Conservation (phyloP, 2,797 vertebrate species). For the Bradypodion pumilum region DNA sequence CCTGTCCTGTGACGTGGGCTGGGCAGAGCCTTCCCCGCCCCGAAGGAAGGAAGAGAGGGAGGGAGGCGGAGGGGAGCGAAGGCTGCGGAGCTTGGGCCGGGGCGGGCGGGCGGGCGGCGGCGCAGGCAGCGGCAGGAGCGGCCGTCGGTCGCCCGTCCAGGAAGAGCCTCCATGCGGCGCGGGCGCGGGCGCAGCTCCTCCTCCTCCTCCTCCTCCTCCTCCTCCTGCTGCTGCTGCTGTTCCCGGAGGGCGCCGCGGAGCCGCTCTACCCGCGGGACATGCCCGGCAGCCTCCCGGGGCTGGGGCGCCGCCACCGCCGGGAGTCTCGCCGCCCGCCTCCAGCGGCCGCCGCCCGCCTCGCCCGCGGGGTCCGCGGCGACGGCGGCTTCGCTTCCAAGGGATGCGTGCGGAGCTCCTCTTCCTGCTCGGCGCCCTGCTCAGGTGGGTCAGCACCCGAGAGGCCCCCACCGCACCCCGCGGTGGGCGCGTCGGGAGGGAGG, state of each 20-base stretch:
- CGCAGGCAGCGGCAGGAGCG: background rate
- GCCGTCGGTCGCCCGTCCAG: conserved; percentile 3
- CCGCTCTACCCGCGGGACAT: conserved; percentile 9
- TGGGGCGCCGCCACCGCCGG: conserved; percentile 6
- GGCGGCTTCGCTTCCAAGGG: conserved; percentile 50
- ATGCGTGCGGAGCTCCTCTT: conserved; percentile 65
- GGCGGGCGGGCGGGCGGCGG: background rate
- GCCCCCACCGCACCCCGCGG: too few relatives aligned
- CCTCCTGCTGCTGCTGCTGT: too few relatives aligned
- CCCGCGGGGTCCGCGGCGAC: conserved; percentile 54
- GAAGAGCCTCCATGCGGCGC: conserved; percentile 9
- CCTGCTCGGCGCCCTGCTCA: conserved; percentile 68
- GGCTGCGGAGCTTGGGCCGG: background rate
- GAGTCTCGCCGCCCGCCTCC: conserved; percentile 37
- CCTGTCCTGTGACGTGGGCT: background rate
- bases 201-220: too few relatives aligned
- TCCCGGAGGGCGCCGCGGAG: conserved; percentile 17
- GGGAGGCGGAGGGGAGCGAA: background rate
- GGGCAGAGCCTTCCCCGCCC: conserved; percentile 11
- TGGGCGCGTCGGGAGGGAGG: background rate
- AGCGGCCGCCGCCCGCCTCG: conserved; percentile 18
- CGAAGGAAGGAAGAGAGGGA: background rate
- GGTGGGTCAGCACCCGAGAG: conserved; percentile 67
- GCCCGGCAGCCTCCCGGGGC: conserved; percentile 2
- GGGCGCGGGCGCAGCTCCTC: too few relatives aligned